Evolutionary conservation across 2,797 vertebrate genomes (phyloP).

Genomic region (Lithobates sylvaticus): DNA sequence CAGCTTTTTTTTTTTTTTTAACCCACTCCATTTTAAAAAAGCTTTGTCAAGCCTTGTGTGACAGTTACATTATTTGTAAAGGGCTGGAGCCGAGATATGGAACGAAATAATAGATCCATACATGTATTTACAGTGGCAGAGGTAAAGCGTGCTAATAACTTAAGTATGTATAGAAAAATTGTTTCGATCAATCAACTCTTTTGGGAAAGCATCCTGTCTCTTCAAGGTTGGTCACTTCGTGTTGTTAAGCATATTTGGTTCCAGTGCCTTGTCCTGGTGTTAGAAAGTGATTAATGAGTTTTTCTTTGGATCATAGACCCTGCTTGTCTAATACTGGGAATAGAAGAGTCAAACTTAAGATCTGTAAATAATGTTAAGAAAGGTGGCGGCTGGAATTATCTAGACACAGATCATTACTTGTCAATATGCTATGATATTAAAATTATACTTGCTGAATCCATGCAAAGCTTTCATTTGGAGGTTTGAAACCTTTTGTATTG

Average conservation of each 20-base stretch:
- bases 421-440: slow-evolving; percentile 57
- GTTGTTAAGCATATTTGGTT: slow-evolving; percentile 71
- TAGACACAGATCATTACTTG: slow-evolving; percentile 51
- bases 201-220: slow-evolving; percentile 68
- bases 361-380: slow-evolving; percentile 62
- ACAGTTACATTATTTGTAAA: slow-evolving; percentile 70
- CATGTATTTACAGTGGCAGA: slow-evolving; percentile 75
- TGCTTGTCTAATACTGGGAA: slow-evolving; percentile 59
- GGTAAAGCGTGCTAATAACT: slow-evolving; percentile 74
- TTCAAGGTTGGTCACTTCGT: slow-evolving; percentile 72
- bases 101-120: slow-evolving; percentile 78
- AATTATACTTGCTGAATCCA: slow-evolving; percentile 26
- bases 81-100: slow-evolving; percentile 75
- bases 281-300: slow-evolving; percentile 55
- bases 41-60: slow-evolving; percentile 69
- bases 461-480: neutral
- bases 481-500: neutral
- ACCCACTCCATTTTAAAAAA: slow-evolving; percentile 75
- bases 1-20: slow-evolving; percentile 74
- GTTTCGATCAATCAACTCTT: slow-evolving; percentile 69
- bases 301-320: slow-evolving; percentile 44
- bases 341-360: slow-evolving; percentile 65
- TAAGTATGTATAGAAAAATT: slow-evolving; percentile 78
- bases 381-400: slow-evolving; percentile 32
- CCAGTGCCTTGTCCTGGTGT: slow-evolving; percentile 59